Conservation (phyloP, 2,797 vertebrate species). For the Rhinogobio ventralis region DNA sequence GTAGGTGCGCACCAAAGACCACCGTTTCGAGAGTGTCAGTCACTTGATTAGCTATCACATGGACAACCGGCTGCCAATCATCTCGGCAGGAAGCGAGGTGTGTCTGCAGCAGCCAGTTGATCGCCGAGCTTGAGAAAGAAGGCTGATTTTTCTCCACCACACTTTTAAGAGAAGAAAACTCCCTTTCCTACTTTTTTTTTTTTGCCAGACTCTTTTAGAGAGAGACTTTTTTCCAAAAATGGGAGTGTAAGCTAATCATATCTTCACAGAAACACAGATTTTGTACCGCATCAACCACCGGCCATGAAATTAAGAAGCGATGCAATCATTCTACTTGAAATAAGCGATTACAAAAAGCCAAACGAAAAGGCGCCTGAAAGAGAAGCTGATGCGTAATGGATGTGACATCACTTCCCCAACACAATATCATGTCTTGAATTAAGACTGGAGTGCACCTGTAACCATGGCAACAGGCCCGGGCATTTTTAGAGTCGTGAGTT, state of each 20-base stretch:
- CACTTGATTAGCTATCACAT: constrained; percentile 98
- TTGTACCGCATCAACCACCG: constrained; percentile 12
- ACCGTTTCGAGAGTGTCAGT: constrained; percentile 95
- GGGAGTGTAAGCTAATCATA: constrained; percentile 41
- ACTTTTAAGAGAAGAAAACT: constrained; percentile 15
- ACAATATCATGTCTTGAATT: constrained; percentile 10
- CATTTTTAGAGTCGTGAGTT: constrained; percentile 11
- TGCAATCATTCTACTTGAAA: constrained; percentile 45
- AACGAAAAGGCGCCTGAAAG: constrained; percentile 22
- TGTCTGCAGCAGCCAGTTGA: constrained; percentile 97
- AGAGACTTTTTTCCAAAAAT: background rate
- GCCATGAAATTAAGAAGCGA: constrained; percentile 46
- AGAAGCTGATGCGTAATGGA: constrained; percentile 11
- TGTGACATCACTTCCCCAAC: constrained; percentile 35
- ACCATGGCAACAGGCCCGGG: constrained; percentile 34
- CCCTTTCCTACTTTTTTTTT: constrained; percentile 14
- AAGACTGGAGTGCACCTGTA: constrained; percentile 26
- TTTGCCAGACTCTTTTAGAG: constrained; percentile 43
- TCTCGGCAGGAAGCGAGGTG: constrained; percentile 95
- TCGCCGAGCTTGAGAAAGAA: constrained; percentile 82
- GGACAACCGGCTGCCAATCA: constrained; percentile 98
- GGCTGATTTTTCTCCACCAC: constrained; percentile 36
- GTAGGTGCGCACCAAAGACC: constrained; percentile 96
- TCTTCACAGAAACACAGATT: constrained; percentile 27
- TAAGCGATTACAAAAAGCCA: constrained; percentile 35